These are phyloP conservation scores for Anneissia japonica DNA, from an alignment of 35 echinoderm and acorn worm genomes.

Conservation along the genomic window DNA sequence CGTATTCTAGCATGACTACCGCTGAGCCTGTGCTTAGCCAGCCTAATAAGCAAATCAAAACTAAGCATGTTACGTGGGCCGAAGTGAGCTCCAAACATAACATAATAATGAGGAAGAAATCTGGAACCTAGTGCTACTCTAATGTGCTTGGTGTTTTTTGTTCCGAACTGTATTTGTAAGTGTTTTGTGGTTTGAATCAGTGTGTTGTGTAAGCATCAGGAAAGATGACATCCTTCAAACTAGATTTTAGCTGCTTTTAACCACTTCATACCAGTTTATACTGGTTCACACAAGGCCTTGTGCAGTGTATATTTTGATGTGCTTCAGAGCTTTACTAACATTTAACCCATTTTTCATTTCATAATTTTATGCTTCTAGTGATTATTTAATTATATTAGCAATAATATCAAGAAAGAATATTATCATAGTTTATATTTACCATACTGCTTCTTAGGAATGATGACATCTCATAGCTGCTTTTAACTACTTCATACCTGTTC, in stretches of 20 bases:
- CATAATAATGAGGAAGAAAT: conserved; percentile 28
- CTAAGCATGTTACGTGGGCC: conserved; percentile 50
- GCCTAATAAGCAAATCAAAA: conserved; percentile 4
- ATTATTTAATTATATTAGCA: too few relatives aligned
- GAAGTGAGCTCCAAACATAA: conserved; percentile 47
- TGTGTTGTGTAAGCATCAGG: too few relatives aligned
- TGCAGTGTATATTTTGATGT: too few relatives aligned
- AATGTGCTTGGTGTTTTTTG: not conserved
- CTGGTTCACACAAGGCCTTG: not conserved
- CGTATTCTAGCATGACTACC: not conserved
- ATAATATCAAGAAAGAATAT: too few relatives aligned
- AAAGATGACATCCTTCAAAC: too few relatives aligned
- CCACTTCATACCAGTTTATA: not conserved
- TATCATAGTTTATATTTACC: too few relatives aligned
- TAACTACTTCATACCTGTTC: not conserved
- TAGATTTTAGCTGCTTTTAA: not conserved
- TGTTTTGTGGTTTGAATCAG: not conserved
- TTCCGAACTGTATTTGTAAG: not conserved
- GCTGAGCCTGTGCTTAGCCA: not conserved
- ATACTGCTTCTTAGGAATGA: too few relatives aligned
- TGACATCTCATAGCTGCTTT: not conserved
- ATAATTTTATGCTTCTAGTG: too few relatives aligned
- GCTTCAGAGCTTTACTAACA: too few relatives aligned
- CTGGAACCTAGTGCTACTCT: not conserved
- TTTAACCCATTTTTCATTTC: too few relatives aligned